Conservation (phyloP, 2,888 invertebrate species). For the Cantharis lateralis region DNA sequence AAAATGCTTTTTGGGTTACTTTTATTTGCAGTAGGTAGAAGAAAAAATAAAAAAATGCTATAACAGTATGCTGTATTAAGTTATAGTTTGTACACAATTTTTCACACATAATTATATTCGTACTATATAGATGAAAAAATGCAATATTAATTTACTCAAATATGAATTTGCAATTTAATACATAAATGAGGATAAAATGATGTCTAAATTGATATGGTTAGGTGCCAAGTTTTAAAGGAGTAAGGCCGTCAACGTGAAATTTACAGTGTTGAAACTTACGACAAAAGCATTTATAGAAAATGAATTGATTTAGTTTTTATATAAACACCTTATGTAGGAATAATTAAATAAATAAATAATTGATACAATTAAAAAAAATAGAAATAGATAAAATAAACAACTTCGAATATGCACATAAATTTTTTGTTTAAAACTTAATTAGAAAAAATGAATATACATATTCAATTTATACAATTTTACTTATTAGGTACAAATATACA, state of each 20-base stretch:
- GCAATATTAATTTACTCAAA: slow-evolving; percentile 35
- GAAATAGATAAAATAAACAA: neutral
- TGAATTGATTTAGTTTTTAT: slow-evolving; percentile 20
- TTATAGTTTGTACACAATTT: slow-evolving; percentile 40
- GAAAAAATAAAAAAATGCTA: slow-evolving; percentile 12
- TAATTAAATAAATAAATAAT: slow-evolving; percentile 25
- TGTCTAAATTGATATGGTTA: slow-evolving; percentile 41
- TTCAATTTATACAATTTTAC: slow-evolving; percentile 18
- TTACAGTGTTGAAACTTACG: slow-evolving; percentile 29
- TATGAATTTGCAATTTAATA: slow-evolving; percentile 28
- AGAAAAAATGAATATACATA: slow-evolving; percentile 20
- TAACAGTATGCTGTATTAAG: slow-evolving; percentile 40
- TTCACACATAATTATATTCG: slow-evolving; percentile 38
- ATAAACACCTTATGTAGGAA: slow-evolving; percentile 21
- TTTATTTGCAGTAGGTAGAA: neutral
- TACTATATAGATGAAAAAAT: slow-evolving; percentile 39
- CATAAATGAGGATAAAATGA: slow-evolving; percentile 33
- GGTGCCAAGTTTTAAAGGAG: slow-evolving; percentile 35
- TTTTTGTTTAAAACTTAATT: slow-evolving; percentile 8
- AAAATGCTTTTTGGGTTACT: no score
- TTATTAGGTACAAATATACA: slow-evolving; percentile 27
- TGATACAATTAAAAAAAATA: slow-evolving; percentile 4
- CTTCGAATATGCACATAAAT: neutral
- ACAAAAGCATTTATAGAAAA: slow-evolving; percentile 30
- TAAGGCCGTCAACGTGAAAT: slow-evolving; percentile 38